Percentiles rank a stretch among this genome's conserved stretches.
Conservation (phyloP, 2,888 invertebrate species). For the Ochropacha duplaris region DNA sequence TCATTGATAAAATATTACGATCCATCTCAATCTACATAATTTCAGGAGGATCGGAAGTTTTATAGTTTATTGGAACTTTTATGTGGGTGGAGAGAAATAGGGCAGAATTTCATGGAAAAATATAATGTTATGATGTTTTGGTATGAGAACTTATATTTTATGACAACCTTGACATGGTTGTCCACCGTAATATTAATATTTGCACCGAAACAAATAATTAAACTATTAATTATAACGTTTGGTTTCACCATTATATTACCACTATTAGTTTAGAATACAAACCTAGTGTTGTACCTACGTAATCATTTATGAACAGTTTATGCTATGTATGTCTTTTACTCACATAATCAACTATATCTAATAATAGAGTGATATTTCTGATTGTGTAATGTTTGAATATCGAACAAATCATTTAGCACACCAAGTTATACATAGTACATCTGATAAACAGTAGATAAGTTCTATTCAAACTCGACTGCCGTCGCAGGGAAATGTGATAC, state of each 20-base stretch:
- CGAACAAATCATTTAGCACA: neutral
- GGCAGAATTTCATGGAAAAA: neutral
- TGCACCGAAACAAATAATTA: conserved; percentile 9
- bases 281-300: too few species aligned
- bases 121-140: neutral
- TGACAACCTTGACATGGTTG: conserved; percentile 1
- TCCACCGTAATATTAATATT: neutral
- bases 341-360: neutral
- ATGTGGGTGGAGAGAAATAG: conserved; percentile 9
- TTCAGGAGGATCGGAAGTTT: conserved; percentile 17
- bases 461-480: conserved; percentile 14
- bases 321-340: too few species aligned
- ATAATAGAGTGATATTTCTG: neutral
- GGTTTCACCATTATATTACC: too few species aligned
- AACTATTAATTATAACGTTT: too few species aligned
- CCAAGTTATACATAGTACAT: neutral
- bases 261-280: too few species aligned
- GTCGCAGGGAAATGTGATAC: conserved; percentile 22
- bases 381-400: neutral
- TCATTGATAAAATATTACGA: conserved; percentile 21
- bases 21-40: conserved; percentile 26
- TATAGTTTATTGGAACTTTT: conserved; percentile 34
- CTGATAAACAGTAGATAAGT: conserved; percentile 15
- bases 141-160: neutral
- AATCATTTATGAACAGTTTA: too few species aligned